Evolutionary conservation across 2,888 invertebrate species (phyloP), one percentile per base, ranked within the genome.

Genomic region (Ormyrus thymus): DNA sequence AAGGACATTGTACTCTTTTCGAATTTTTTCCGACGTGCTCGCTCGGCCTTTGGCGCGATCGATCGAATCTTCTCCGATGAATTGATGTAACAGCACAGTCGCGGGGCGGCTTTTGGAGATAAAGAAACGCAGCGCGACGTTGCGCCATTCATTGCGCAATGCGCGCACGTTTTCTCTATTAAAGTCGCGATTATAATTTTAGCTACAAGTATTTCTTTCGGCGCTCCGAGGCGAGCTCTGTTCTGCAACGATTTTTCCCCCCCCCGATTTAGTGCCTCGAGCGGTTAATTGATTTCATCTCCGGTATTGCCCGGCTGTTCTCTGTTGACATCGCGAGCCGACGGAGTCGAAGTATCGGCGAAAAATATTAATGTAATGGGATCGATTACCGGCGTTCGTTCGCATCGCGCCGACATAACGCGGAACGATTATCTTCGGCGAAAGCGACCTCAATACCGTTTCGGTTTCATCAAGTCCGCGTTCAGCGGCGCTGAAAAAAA

Each of bases 391-490:
- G 73, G 53, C 10, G n/a, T 55, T 77, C 10, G n/a, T 55, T 77
- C 46, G 9, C 46, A 62, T 74, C 50, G 53, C 58, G 62, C 15
- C 43, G 61, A 29, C 11, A 10, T 29, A 29, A 45, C 50, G 62
- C 10, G 43, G 56, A 70, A 62, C 62, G 68, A 68, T 76, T 68
- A 72, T 69, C 55, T 71, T 65, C 48, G 53, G 69, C 15, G 75
- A 81, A 78, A 75, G 70, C 59, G 76, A 76, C 76, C 78, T 78
- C 75, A 66, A 76, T 81, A 69, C 29, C 2, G 29, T 62, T 81
- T 78, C 51, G 62, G 29, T 80, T 78, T 75, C 65, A 62, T 71
- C 62, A 71, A 69, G 8, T 8, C 10, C 7, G 56, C 15, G n/a
- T 53, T 61, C 29, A 15, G 11, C 7, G 11, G 10, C 43, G 1